Conservation (phyloP, 2,888 invertebrate genomes). For the Cosmopolites sordidus region DNA sequence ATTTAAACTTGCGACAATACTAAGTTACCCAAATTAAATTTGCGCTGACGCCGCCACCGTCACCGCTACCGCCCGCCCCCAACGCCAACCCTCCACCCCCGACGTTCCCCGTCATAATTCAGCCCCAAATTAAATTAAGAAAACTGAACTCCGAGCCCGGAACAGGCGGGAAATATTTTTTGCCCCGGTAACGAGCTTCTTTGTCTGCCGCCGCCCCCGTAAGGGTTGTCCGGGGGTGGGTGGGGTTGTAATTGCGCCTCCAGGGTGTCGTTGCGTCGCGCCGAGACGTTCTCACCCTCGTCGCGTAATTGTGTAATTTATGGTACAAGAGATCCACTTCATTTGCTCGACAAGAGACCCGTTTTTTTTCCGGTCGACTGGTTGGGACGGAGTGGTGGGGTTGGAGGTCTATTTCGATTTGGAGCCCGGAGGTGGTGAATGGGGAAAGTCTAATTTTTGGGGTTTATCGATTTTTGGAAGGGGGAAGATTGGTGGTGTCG, state of each 20-base stretch:
- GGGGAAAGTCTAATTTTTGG: not conserved
- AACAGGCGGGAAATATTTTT: conserved; percentile 33
- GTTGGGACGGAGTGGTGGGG: no score
- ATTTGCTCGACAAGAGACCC: no score
- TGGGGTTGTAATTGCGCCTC: conserved; percentile 44
- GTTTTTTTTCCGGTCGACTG: no score
- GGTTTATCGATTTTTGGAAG: not conserved
- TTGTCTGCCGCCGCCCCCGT: conserved; percentile 29
- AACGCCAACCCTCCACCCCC: not conserved
- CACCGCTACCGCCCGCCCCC: not conserved
- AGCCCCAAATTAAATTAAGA: conserved; percentile 32
- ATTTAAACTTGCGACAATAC: not conserved
- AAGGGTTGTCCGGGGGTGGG: conserved; percentile 31
- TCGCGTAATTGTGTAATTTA: conserved; percentile 45
- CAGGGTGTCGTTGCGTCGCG: conserved; percentile 40
- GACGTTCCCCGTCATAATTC: conserved; percentile 5
- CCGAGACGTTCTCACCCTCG: conserved; percentile 41
- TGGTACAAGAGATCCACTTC: conserved; percentile 29
- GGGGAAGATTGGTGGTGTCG: not conserved
- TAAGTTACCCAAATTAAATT: conserved; percentile 15
- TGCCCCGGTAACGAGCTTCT: conserved; percentile 38
- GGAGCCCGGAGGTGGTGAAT: not conserved
- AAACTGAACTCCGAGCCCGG: conserved; percentile 25
- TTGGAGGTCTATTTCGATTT: no score
- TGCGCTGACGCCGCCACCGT: not conserved